phyloP scores from a whole-genome alignment of 2,113 vertebrate species.

The Andinoacara biseriatus region DNA sequence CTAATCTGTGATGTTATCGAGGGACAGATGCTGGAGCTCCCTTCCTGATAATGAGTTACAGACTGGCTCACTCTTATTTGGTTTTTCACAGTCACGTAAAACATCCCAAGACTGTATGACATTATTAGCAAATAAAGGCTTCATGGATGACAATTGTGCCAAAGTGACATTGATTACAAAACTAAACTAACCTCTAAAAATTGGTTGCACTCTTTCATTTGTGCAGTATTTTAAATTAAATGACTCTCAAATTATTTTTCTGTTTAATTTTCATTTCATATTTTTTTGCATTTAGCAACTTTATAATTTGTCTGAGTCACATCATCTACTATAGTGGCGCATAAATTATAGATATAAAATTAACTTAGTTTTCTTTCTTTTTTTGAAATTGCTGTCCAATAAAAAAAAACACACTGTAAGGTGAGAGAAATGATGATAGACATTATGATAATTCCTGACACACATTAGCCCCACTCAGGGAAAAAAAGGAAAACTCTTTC shows the following conservation, averaged over 20 bases:
- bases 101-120: conserved; percentile 45
- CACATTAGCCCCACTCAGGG: neutral
- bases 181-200: neutral
- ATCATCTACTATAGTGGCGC: neutral
- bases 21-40: conserved; percentile 58
- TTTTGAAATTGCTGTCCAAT: neutral
- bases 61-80: conserved; percentile 53
- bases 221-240: neutral
- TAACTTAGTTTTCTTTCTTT: neutral
- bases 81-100: conserved; percentile 59
- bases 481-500: neutral
- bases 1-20: conserved; percentile 64
- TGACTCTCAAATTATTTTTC: neutral
- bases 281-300: neutral
- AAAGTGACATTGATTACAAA: conserved; percentile 2
- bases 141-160: conserved; percentile 15
- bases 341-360: neutral
- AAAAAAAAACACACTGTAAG: neutral
- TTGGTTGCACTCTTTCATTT: neutral
- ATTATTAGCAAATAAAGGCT: conserved; percentile 27
- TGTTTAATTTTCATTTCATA: neutral
- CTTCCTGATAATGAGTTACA: conserved; percentile 60
- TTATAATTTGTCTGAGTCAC: neutral
- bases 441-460: conserved; percentile 15
- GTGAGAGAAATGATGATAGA: neutral